Percentiles rank a stretch among this genome's conserved stretches.
phyloP scores from a whole-genome alignment of 2,888 invertebrate species.

The Schrankia costaestrigalis region DNA sequence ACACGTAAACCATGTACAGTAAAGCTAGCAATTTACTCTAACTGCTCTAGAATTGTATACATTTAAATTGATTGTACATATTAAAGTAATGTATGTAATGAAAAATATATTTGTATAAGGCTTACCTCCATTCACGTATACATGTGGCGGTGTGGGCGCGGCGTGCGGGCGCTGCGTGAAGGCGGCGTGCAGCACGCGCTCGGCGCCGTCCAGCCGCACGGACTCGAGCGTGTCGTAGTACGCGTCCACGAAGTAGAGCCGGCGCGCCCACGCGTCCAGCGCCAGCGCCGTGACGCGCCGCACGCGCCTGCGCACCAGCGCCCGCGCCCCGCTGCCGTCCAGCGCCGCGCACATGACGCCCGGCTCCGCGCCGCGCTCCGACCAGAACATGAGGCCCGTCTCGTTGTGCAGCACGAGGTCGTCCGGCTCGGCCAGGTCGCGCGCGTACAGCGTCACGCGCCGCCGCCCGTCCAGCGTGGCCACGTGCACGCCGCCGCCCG shows the following conservation, averaged over 20 bases:
- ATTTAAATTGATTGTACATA: no score
- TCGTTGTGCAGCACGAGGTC: slow-evolving; percentile 86
- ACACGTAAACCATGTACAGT: background rate
- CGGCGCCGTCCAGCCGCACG: slow-evolving; percentile 84
- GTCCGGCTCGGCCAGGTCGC: slow-evolving; percentile 82
- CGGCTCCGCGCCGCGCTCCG: slow-evolving; percentile 83
- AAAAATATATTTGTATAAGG: no score
- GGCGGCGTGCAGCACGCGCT: slow-evolving; percentile 63
- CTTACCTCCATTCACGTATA: slow-evolving; percentile 13
- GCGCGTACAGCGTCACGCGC: slow-evolving; percentile 73
- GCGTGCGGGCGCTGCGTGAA: slow-evolving; percentile 39
- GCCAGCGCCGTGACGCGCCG: slow-evolving; percentile 89
- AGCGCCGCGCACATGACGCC: slow-evolving; percentile 83
- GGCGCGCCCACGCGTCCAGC: slow-evolving; percentile 85
- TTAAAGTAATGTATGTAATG: no score
- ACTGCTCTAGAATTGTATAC: no score
- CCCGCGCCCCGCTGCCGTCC: slow-evolving; percentile 80
- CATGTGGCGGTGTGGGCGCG: slow-evolving; percentile 18
- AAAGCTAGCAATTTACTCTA: no score
- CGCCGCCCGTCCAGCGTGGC: slow-evolving; percentile 81
- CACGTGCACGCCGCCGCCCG: slow-evolving; percentile 38
- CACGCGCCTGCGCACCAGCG: slow-evolving; percentile 81
- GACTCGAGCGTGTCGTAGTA: slow-evolving; percentile 87
- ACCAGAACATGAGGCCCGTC: slow-evolving; percentile 87
- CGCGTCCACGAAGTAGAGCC: slow-evolving; percentile 93